Percentiles rank a stretch among this genome's conserved stretches.
phyloP scores from a whole-genome alignment of 2,888 invertebrate species.

The Cephonodes hylas region DNA sequence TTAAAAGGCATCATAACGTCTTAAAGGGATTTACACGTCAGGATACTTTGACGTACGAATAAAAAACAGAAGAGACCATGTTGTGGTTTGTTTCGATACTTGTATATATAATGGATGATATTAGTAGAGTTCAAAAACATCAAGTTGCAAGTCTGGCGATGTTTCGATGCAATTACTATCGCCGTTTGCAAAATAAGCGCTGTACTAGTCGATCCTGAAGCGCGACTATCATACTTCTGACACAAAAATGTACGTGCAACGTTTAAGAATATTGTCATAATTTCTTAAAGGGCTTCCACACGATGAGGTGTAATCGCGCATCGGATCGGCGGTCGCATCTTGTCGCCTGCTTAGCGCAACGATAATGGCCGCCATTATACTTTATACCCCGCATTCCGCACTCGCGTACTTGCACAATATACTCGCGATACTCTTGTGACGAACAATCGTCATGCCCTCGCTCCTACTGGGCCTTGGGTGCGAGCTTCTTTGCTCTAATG shows the following conservation, averaged over 20 bases:
- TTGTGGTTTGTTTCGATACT: not conserved
- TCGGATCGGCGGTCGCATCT: constrained; percentile 43
- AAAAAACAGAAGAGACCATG: not conserved
- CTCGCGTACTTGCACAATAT: constrained; percentile 33
- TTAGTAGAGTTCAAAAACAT: not conserved
- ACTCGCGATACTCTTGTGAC: not conserved
- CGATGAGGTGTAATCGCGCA: constrained; percentile 24
- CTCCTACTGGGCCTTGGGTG: too few species aligned
- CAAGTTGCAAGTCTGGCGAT: not conserved
- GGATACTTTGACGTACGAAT: not conserved
- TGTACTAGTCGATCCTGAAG: not conserved
- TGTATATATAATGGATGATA: not conserved
- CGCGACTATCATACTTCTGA: not conserved
- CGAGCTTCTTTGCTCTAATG: too few species aligned
- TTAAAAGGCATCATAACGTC: not conserved
- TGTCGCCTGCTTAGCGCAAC: constrained; percentile 45
- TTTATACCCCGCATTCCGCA: constrained; percentile 46
- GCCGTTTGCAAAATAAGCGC: not conserved
- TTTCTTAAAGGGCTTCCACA: constrained; percentile 19
- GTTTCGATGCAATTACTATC: not conserved
- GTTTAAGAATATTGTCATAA: constrained; percentile 1
- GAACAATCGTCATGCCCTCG: not conserved
- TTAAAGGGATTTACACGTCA: not conserved
- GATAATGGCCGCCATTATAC: constrained; percentile 50
- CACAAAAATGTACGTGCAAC: constrained; percentile 1